Base-by-base conservation (phyloP, 2,797 vertebrate genomes). In the Myripristis murdjan region DNA sequence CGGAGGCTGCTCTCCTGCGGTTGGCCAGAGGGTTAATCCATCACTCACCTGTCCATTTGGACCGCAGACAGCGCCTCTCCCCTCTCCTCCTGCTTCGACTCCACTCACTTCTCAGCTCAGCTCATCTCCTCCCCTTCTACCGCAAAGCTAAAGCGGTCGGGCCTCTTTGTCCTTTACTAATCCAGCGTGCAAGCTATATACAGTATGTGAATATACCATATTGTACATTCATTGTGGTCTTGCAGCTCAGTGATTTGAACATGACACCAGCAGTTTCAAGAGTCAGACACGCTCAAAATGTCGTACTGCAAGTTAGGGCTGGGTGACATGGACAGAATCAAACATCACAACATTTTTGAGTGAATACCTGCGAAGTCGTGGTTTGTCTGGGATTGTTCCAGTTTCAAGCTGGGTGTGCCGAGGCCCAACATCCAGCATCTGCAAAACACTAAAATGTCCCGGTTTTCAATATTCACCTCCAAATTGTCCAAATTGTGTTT, bases 41-140 rank as follows among this genome's bases (percentile, higher is more conserved):
- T 92, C 89, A 91, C 69, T 90, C 79, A 85, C 74, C 82, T 87
- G 87, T 88, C 62, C 75, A 81, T 74, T 71, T 79, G 74, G 35
- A 6, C 53, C 1, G 7, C 64, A 70, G 63, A 83, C 67, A 49
- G 75, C 74, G 65, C 57, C 62, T 52, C 64, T 71, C 43, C 4
- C 11, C 20, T 23, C 33, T 22, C 20, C 44, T 44, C 26, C 59
- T 56, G 62, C 52, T 39, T 70, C 37, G 54, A 64, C 59, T 33
- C 37, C 49, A 20, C 52, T 46, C 12, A 46, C 16, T 14, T 18
- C 16, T 14, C 58, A 8, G 3, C 3, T 44, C 43, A n/a, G 39
- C 7, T 35, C 20, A 20, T 35, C 33, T 35, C 37, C 37, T 9
- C 22, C 75, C 9, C 6, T 28, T 11, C 2, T 23, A 31, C 35